Evolutionary conservation across 2,113 vertebrate species (phyloP).

Genomic region (Oreocharis arfaki): DNA sequence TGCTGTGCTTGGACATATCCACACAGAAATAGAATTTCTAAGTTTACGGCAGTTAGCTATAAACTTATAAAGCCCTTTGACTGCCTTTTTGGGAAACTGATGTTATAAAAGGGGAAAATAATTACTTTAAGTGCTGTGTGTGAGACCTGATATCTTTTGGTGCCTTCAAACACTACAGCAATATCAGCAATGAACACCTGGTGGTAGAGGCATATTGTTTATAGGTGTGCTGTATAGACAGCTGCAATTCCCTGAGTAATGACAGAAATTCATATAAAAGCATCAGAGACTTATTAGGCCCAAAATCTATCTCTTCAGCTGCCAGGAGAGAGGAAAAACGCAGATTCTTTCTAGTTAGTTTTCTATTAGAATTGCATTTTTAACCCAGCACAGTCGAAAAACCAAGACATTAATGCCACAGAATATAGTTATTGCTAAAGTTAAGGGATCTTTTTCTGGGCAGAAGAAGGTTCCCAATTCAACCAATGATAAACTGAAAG

Average conservation of each 20-base stretch:
- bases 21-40: not conserved
- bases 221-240: not conserved
- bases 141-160: not conserved
- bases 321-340: not conserved
- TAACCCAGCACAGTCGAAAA: not conserved
- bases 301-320: not conserved
- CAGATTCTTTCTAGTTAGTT: not conserved
- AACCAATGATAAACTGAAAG: not conserved
- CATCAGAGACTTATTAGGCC: not conserved
- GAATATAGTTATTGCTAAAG: not conserved
- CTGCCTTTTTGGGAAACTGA: not conserved
- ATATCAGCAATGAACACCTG: not conserved
- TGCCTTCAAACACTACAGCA: not conserved
- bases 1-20: not conserved
- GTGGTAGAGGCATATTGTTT: not conserved
- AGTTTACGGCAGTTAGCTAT: not conserved
- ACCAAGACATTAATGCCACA: rapidly evolving
- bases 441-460: not conserved
- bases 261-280: not conserved
- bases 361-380: not conserved
- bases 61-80: not conserved
- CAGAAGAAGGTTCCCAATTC: not conserved
- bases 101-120: not conserved
- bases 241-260: not conserved
- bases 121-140: not conserved